Evolutionary conservation across 2,888 invertebrate genomes (phyloP), one percentile per base, ranked within the genome.

Genomic region (Hoplodrina blanda): DNA sequence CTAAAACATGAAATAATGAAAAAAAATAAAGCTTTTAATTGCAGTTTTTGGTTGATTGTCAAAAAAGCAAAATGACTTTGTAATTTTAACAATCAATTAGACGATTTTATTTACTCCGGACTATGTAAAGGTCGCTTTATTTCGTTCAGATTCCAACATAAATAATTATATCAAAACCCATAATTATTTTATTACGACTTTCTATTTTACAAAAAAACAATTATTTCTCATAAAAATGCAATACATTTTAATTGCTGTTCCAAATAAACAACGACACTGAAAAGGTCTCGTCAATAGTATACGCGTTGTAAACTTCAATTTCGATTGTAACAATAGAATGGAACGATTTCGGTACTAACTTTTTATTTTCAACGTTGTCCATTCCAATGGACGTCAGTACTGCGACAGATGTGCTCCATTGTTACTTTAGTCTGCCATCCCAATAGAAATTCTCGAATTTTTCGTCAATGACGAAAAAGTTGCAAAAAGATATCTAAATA

Each of bases 351-450:
- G 46, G 63, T 76, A 62, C 63, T 64, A 62, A 76, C 61, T 71
- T 80, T 78, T 78, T 78, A 78, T 81, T 68, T 54, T 54, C 50
- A 30, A 30, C 59, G 56, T 44, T 70, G 65, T 74, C 70, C 67
- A 59, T 68, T 81, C 5, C 56, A 78, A 66, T 78, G 64, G 54
- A 59, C 56, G 67, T 64, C 78, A 73, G 52, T 50, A 37, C 62
- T 55, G 62, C 73, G 55, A 81, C 81, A 80, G 79, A 69, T 80
- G 81, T 69, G 64, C 41, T 37, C 49, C 15, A 69, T 62, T 69
- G 66, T 69, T 52, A 56, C 62, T 69, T 66, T 67, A 19, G 74
- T 13, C 62, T 73, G 54, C 59, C 62, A 73, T 73, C 52, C 54
- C 30, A 13, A 79, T 73, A 46, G 19, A 73, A 44, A 62, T 61